Percentiles rank a stretch among this genome's conserved stretches.
Conservation (phyloP, 2,888 invertebrate genomes). For the Hypena proboscidalis region DNA sequence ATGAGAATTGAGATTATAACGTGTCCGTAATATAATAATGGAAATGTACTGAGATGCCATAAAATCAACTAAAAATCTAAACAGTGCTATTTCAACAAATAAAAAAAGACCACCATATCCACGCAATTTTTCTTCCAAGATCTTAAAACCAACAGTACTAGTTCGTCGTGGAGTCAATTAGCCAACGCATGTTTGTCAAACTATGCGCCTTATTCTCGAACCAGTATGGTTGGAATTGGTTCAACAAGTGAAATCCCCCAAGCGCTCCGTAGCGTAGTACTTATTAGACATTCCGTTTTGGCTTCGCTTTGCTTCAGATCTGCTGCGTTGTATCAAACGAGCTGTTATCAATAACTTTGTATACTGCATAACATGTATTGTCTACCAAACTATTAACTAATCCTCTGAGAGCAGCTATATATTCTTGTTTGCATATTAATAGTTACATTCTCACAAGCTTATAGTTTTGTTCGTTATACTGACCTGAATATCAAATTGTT, state of each 20-base stretch:
- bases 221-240: constrained; percentile 25
- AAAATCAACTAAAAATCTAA: not conserved
- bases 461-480: too few species aligned
- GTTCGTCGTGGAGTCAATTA: constrained; percentile 50
- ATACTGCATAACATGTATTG: too few species aligned
- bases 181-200: constrained; percentile 13
- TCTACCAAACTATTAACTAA: too few species aligned
- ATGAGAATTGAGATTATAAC: too few species aligned
- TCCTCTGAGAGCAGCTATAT: too few species aligned
- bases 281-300: constrained; percentile 55
- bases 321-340: constrained; percentile 10
- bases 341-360: constrained; percentile 14
- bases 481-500: too few species aligned
- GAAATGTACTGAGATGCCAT: too few species aligned
- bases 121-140: constrained; percentile 27
- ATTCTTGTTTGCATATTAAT: too few species aligned
- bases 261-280: constrained; percentile 46
- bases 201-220: constrained; percentile 20
- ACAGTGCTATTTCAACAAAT: not conserved
- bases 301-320: constrained; percentile 28
- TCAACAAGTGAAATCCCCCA: constrained; percentile 21
- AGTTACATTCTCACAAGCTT: too few species aligned
- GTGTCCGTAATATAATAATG: too few species aligned
- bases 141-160: constrained; percentile 47
- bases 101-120: constrained; percentile 24